These are phyloP conservation scores for Drosophila repletoides DNA, from an alignment of 1,140 invertebrate genomes.

Conservation along the genomic window DNA sequence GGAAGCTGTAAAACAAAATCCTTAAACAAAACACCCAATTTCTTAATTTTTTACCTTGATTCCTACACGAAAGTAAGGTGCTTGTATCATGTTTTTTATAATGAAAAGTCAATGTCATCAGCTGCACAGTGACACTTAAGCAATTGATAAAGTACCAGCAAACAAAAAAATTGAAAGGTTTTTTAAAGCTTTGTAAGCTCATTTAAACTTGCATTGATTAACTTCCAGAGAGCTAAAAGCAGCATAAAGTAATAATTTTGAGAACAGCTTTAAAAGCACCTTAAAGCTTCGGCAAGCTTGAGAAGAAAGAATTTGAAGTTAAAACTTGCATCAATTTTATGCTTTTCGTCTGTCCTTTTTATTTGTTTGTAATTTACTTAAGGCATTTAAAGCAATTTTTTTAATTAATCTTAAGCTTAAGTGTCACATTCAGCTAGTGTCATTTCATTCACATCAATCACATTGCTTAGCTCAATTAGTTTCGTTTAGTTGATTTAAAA, in stretches of 20 bases:
- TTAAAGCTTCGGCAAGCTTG: no score
- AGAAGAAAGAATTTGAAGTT: no score
- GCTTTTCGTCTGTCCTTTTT: no score
- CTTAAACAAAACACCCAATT: not conserved
- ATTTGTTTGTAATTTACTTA: no score
- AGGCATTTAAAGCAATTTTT: not conserved
- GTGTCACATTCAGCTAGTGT: slow-evolving; percentile 15
- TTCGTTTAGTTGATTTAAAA: not conserved
- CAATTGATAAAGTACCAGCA: not conserved
- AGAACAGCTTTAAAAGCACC: not conserved
- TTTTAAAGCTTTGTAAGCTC: not conserved
- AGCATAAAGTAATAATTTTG: no score
- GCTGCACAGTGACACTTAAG: slow-evolving; percentile 19
- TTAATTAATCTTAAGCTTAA: slow-evolving; percentile 10
- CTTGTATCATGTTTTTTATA: slow-evolving; percentile 28
- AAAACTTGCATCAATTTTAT: no score
- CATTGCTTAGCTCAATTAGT: slow-evolving; percentile 30
- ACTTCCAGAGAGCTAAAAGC: no score
- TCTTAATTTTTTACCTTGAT: not conserved
- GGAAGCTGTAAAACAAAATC: slow-evolving; percentile 1
- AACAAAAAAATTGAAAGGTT: no score
- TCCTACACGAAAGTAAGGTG: slow-evolving; percentile 1
- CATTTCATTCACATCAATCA: slow-evolving; percentile 9
- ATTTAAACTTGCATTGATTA: no score
- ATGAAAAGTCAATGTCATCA: slow-evolving; percentile 16